Conservation (phyloP, 2,797 vertebrate genomes). For the Tolypeutes matacus region DNA sequence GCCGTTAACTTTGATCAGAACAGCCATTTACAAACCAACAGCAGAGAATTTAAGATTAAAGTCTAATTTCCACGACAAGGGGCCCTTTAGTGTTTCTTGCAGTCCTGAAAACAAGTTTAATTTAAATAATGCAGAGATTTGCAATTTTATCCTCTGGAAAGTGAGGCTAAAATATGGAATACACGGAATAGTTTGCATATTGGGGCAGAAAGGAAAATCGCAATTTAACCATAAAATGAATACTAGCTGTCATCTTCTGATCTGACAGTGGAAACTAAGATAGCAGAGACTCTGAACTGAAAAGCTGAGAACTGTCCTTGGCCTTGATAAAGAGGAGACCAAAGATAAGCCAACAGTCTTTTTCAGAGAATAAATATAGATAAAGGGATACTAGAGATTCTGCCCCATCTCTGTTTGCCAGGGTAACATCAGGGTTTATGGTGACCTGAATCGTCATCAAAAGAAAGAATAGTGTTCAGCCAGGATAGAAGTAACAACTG, state of each 20-base stretch:
- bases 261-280: slow-evolving; percentile 27
- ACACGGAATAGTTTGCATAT: slow-evolving; percentile 21
- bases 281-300: slow-evolving; percentile 15
- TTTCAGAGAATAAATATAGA: slow-evolving; percentile 61
- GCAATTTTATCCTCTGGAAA: slow-evolving; percentile 1
- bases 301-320: neutral
- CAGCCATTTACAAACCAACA: neutral
- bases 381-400: slow-evolving; percentile 19
- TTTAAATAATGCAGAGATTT: slow-evolving; percentile 21
- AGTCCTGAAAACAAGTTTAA: slow-evolving; percentile 29
- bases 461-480: slow-evolving; percentile 31
- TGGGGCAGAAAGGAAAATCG: slow-evolving; percentile 14
- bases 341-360: slow-evolving; percentile 28
- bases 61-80: slow-evolving; percentile 18
- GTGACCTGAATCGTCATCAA: slow-evolving; percentile 51
- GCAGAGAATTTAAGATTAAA: slow-evolving; percentile 14
- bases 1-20: slow-evolving; percentile 30
- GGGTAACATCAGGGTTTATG: neutral
- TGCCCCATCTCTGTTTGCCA: slow-evolving; percentile 35
- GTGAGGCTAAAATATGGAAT: neutral
- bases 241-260: neutral
- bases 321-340: slow-evolving; percentile 47
- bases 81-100: neutral
- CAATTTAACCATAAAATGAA: slow-evolving; percentile 52
- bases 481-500: slow-evolving; percentile 19